Evolutionary conservation across 2,888 invertebrate genomes (phyloP).

Genomic region (Xestobium rufovillosum): DNA sequence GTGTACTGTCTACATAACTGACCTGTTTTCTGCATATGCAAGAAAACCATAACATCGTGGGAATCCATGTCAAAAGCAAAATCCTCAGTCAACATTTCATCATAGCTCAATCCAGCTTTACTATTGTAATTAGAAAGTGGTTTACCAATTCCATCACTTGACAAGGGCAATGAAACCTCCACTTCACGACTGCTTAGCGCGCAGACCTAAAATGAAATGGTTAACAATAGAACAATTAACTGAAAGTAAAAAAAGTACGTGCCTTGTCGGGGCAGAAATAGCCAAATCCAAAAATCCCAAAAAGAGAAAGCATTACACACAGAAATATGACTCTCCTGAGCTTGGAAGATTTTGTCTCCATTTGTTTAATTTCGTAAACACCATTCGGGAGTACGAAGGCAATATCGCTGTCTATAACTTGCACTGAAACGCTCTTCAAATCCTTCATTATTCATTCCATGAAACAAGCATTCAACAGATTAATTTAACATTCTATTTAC

Average conservation of each 20-base stretch:
- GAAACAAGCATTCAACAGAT: conserved; percentile 10
- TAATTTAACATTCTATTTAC: too few species aligned
- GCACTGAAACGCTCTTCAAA: conserved; percentile 62
- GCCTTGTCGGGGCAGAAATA: conserved; percentile 86
- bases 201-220: conserved; percentile 56
- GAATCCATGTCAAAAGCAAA: conserved; percentile 85
- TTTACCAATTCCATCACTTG: conserved; percentile 45
- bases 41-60: conserved; percentile 94
- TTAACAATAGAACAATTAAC: conserved; percentile 3
- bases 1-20: conserved; percentile 20
- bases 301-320: conserved; percentile 73
- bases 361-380: conserved; percentile 74
- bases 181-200: conserved; percentile 59
- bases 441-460: conserved; percentile 42
- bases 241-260: too few species aligned
- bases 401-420: conserved; percentile 74
- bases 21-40: conserved; percentile 98
- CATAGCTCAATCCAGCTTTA: conserved; percentile 71
- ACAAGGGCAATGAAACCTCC: conserved; percentile 33
- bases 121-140: conserved; percentile 38
- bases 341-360: conserved; percentile 74
- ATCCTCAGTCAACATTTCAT: conserved; percentile 79
- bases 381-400: conserved; percentile 69
- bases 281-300: conserved; percentile 82
- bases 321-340: conserved; percentile 73